Conservation (phyloP, 2,888 invertebrate genomes). For the Tipula confusa region DNA sequence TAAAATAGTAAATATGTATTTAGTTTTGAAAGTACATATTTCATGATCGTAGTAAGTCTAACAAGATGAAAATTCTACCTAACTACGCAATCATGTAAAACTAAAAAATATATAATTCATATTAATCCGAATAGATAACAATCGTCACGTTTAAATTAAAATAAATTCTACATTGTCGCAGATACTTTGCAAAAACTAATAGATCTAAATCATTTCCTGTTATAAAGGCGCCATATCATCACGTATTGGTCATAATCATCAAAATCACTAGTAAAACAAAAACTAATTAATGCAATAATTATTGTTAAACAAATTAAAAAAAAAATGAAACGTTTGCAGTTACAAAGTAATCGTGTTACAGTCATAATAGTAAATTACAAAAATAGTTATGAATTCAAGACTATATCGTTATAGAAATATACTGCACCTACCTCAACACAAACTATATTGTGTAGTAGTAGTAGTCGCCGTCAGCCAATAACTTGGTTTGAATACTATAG, state of each 20-base stretch:
- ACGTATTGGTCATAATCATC: background rate
- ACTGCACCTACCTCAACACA: background rate
- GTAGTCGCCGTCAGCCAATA: background rate
- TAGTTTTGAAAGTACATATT: too few species aligned
- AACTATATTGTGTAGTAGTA: background rate
- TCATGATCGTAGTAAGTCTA: too few species aligned
- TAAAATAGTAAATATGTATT: too few species aligned
- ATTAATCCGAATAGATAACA: too few species aligned
- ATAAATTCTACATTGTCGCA: too few species aligned
- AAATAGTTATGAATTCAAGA: background rate
- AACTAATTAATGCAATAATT: background rate
- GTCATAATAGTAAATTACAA: background rate
- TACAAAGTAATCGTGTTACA: background rate
- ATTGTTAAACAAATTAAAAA: background rate
- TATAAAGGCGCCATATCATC: background rate
- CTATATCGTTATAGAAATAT: background rate
- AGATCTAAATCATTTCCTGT: background rate
- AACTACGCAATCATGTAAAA: too few species aligned
- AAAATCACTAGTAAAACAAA: background rate
- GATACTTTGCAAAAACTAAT: too few species aligned
- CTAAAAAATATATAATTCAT: too few species aligned
- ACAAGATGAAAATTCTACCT: too few species aligned
- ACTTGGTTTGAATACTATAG: background rate
- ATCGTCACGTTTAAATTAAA: too few species aligned
- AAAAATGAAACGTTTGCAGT: background rate